A percentile compares a stretch with the other conserved stretches of the same genome.
These are phyloP conservation scores for Nanger granti DNA, from an alignment of 2,113 vertebrate genomes.

Conservation along the genomic window DNA sequence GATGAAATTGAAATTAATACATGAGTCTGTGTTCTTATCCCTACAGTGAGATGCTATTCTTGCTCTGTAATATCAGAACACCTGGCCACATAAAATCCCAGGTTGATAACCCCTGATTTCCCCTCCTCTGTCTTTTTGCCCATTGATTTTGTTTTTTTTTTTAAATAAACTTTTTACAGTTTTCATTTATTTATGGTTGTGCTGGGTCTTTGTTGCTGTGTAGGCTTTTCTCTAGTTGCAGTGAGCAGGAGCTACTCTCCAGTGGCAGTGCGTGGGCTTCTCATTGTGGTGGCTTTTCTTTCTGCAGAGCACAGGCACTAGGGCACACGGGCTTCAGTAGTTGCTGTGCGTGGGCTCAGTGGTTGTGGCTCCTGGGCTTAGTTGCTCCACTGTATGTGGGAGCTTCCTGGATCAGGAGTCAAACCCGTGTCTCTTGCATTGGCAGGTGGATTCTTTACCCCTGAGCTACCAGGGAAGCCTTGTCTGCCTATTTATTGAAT, in stretches of 20 bases:
- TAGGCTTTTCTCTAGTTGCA: not conserved
- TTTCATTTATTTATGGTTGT: not conserved
- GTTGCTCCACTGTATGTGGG: not conserved
- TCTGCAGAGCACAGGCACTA: not conserved
- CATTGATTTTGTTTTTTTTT: not conserved
- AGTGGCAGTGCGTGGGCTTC: not conserved
- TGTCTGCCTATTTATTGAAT: not conserved
- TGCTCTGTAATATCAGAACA: not conserved
- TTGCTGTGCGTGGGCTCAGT: not conserved
- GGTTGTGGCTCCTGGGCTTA: not conserved
- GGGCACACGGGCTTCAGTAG: rapidly evolving
- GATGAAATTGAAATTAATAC: conserved; percentile 3
- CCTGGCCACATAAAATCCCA: not conserved
- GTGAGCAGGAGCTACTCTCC: not conserved
- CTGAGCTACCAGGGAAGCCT: not conserved
- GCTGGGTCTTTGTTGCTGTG: not conserved
- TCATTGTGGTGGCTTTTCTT: not conserved
- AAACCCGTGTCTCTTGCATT: rapidly evolving
- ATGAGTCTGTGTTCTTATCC: not conserved
- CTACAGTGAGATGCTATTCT: not conserved
- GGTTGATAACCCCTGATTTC: not conserved
- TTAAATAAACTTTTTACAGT: not conserved
- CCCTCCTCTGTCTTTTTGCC: not conserved
- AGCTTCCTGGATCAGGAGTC: not conserved
- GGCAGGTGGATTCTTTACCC: not conserved